phyloP scores from a whole-genome alignment of 2,888 invertebrate genomes.

The Drosophila falleni region DNA sequence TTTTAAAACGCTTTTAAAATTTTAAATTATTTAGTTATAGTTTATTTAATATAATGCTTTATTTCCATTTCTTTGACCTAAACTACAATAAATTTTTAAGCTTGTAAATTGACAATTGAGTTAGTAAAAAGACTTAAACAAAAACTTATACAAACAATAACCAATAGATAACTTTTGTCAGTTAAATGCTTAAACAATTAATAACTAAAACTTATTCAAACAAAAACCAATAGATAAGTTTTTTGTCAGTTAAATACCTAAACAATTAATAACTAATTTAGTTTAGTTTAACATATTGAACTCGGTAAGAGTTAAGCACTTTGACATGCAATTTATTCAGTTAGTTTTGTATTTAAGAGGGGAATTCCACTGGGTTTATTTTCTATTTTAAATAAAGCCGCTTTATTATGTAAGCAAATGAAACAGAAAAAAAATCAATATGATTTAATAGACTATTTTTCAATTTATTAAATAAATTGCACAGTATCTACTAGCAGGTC shows the following conservation, averaged over 20 bases:
- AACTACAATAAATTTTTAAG: background rate
- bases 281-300: background rate
- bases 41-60: background rate
- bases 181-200: background rate
- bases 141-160: too few relatives aligned
- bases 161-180: too few relatives aligned
- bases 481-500: background rate
- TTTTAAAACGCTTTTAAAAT: too few relatives aligned
- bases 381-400: background rate
- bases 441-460: background rate
- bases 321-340: conserved; percentile 1
- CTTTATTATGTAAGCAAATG: background rate
- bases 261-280: background rate
- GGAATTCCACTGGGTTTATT: too few relatives aligned
- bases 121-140: background rate
- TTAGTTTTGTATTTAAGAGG: background rate
- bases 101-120: background rate
- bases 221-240: background rate
- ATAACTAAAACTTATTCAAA: background rate
- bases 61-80: background rate
- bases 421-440: background rate
- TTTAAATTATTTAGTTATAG: background rate
- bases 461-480: background rate
- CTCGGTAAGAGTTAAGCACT: background rate
- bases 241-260: background rate